These are phyloP conservation scores for Eurystomus gularis DNA, from an alignment of 2,113 vertebrate species.

Conservation along the genomic window DNA sequence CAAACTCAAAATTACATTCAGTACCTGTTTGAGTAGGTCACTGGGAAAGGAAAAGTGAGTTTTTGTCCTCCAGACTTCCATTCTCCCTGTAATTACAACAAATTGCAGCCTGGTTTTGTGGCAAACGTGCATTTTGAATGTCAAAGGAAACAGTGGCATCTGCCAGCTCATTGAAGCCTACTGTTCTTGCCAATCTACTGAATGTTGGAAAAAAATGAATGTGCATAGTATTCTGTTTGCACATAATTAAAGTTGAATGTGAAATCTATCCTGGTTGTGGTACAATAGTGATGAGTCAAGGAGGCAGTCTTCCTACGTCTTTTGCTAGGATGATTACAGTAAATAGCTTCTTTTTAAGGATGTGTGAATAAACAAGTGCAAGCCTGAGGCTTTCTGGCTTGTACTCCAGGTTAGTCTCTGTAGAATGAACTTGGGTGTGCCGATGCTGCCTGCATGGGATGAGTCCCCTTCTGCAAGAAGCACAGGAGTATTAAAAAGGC, in stretches of 20 bases:
- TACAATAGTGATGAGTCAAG: not conserved
- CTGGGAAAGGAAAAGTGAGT: not conserved
- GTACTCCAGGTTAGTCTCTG: not conserved
- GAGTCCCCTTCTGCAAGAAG: not conserved
- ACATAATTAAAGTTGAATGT: not conserved
- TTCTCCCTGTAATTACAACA: not conserved
- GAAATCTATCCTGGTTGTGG: not conserved
- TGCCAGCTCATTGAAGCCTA: not conserved
- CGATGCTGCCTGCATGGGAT: not conserved
- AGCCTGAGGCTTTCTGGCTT: not conserved
- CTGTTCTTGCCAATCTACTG: not conserved
- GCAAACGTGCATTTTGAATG: not conserved
- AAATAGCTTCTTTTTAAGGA: not conserved
- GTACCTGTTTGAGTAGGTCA: not conserved
- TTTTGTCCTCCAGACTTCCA: not conserved
- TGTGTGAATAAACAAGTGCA: not conserved
- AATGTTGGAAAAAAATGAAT: not conserved
- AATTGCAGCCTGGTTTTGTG: not conserved
- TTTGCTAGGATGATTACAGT: not conserved
- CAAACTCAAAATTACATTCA: not conserved
- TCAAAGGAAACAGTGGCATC: not conserved
- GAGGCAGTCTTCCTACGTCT: not conserved
- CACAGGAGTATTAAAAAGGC: not conserved
- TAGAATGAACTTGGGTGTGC: not conserved
- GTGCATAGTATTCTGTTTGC: not conserved